Conservation (phyloP, 2,113 vertebrate species). For the Corythaeola cristata region DNA sequence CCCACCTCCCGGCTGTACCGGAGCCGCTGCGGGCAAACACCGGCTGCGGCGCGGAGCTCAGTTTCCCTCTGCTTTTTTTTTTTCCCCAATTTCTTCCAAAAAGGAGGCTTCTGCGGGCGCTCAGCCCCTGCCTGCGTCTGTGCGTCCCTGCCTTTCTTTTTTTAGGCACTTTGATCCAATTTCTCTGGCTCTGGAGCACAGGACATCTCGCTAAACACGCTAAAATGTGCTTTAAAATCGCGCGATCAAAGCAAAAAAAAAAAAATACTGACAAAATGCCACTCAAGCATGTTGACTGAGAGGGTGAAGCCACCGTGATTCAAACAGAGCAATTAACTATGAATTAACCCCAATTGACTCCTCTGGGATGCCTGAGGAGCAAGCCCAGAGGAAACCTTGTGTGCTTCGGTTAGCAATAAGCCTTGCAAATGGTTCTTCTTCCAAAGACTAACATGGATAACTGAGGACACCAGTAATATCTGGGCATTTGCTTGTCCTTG, state of each 20-base stretch:
- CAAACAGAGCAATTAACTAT: slow-evolving; percentile 54
- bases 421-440: slow-evolving; percentile 42
- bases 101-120: background rate
- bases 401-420: slow-evolving; percentile 57
- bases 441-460: slow-evolving; percentile 4
- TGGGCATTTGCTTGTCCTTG: background rate
- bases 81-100: background rate
- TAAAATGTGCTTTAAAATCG: slow-evolving; percentile 1
- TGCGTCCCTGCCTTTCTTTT: background rate
- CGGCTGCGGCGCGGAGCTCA: too few relatives aligned
- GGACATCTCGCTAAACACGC: background rate
- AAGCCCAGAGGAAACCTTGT: slow-evolving; percentile 51
- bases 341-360: slow-evolving; percentile 53
- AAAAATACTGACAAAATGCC: background rate
- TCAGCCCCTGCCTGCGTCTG: background rate
- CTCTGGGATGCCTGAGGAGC: slow-evolving; percentile 30
- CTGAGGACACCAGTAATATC: background rate
- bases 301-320: slow-evolving; percentile 21
- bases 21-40: background rate
- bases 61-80: background rate
- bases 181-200: background rate
- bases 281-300: background rate
- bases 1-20: background rate
- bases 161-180: too few relatives aligned
- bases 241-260: background rate